These are phyloP conservation scores for Bombus sibiricus DNA, from an alignment of 1,140 invertebrate genomes.

Conservation along the genomic window DNA sequence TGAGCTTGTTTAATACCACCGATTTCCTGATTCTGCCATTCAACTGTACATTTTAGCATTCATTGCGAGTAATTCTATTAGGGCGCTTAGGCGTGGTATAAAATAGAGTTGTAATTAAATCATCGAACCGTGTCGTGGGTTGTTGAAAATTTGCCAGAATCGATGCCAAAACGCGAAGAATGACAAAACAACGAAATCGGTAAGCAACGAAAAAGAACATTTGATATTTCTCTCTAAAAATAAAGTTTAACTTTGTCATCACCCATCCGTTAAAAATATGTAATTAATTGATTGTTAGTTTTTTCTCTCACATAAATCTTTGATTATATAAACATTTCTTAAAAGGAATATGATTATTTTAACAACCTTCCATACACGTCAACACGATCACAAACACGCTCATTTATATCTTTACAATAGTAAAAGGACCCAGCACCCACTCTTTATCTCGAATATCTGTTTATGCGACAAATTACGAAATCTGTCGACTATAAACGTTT, in stretches of 20 bases:
- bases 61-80: not conserved
- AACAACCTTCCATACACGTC: no score
- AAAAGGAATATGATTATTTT: no score
- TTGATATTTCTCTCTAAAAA: not conserved
- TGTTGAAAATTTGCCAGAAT: slow-evolving; percentile 4
- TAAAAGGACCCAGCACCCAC: not conserved
- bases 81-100: not conserved
- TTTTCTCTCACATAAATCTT: not conserved
- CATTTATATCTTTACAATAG: not conserved
- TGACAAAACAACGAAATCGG: not conserved
- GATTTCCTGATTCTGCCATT: not conserved
- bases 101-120: slow-evolving; percentile 14
- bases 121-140: not conserved
- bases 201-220: not conserved
- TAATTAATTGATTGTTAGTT: not conserved
- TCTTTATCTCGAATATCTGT: not conserved
- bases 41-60: not conserved
- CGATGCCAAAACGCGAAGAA: not conserved
- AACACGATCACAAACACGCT: no score
- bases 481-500: not conserved
- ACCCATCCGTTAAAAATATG: not conserved
- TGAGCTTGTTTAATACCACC: not conserved
- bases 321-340: not conserved
- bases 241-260: not conserved
- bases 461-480: not conserved